phyloP scores from a whole-genome alignment of 2,113 vertebrate species.

The Litocranius walleri region DNA sequence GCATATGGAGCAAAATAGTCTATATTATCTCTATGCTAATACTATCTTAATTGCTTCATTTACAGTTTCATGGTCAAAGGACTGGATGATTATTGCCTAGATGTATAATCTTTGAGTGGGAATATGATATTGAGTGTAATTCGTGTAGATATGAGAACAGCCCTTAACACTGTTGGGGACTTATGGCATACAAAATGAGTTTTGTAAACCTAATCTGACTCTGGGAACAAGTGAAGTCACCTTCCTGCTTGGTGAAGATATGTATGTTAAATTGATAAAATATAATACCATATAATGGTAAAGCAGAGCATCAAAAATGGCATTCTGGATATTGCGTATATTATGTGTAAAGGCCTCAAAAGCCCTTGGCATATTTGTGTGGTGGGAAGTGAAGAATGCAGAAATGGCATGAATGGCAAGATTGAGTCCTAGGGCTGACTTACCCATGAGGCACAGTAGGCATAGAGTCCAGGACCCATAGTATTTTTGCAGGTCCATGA shows the following conservation, averaged over 20 bases:
- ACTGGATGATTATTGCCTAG: neutral
- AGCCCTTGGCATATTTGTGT: neutral
- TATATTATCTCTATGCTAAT: conserved; percentile 16
- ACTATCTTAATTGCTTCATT: neutral
- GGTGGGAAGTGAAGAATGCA: neutral
- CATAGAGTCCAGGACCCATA: neutral
- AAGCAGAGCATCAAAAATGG: neutral
- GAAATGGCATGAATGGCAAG: neutral
- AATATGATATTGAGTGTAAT: neutral
- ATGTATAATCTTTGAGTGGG: neutral
- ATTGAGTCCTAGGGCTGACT: neutral
- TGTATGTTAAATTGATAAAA: neutral
- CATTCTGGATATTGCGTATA: neutral
- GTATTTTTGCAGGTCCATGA: neutral
- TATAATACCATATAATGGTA: neutral
- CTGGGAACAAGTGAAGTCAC: neutral
- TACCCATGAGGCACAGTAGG: neutral
- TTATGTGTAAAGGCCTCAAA: neutral
- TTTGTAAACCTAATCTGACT: neutral
- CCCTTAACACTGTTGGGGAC: neutral
- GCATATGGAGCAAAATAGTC: neutral
- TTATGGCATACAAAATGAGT: neutral
- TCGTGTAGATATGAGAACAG: neutral
- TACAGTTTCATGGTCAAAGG: neutral
- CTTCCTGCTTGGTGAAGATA: neutral